These are phyloP conservation scores for Siniperca undulata DNA, from an alignment of 2,797 vertebrate species.

Conservation along the genomic window DNA sequence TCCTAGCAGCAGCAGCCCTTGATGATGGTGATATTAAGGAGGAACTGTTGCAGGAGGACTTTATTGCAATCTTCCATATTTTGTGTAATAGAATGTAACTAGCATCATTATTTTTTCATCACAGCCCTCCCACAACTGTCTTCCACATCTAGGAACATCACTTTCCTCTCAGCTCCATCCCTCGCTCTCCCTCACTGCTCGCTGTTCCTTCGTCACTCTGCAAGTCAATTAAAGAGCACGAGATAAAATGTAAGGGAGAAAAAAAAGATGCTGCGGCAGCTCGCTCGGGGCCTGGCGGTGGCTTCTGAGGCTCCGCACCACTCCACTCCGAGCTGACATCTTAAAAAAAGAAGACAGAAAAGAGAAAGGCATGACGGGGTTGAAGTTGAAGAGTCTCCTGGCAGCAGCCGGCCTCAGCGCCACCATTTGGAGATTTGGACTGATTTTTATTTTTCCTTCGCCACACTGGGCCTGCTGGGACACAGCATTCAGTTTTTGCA, in stretches of 20 bases:
- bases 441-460: not conserved
- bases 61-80: constrained; percentile 66
- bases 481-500: not conserved
- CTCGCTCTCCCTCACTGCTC: constrained; percentile 34
- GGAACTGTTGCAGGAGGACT: constrained; percentile 60
- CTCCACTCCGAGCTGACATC: constrained; percentile 22
- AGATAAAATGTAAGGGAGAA: constrained; percentile 60
- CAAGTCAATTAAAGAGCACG: constrained; percentile 75
- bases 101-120: constrained; percentile 82
- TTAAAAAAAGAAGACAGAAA: not conserved
- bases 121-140: constrained; percentile 76
- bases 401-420: not conserved
- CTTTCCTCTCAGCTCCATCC: constrained; percentile 54
- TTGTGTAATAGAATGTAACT: constrained; percentile 77
- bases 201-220: constrained; percentile 52
- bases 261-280: not conserved
- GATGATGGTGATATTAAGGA: constrained; percentile 69
- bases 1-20: constrained; percentile 47
- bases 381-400: constrained; percentile 16
- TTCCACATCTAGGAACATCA: constrained; percentile 74
- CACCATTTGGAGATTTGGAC: constrained; percentile 3
- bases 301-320: constrained; percentile 14
- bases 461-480: not conserved
- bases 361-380: not conserved
- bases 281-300: constrained; percentile 10